These are phyloP conservation scores for Phalloptychus januarius DNA, from an alignment of 2,797 vertebrate genomes.

Conservation along the genomic window DNA sequence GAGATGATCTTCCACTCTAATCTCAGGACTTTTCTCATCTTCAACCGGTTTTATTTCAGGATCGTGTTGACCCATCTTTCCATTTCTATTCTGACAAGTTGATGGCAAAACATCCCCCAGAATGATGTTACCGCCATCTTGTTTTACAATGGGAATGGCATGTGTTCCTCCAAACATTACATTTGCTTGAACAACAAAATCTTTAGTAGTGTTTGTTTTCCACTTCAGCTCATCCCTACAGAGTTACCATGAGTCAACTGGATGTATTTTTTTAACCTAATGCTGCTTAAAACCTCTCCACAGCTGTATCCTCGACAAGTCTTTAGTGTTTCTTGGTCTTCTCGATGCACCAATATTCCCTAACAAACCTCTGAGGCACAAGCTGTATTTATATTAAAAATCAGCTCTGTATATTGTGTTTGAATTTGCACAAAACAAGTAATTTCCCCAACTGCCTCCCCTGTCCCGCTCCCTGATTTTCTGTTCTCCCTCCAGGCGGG, in stretches of 20 bases:
- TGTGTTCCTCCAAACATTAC: background rate
- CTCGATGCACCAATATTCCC: background rate
- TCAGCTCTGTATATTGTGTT: background rate
- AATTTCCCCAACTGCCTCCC: conserved; percentile 31
- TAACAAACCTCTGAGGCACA: background rate
- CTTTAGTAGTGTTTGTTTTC: background rate
- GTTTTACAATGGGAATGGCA: background rate
- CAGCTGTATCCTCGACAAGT: background rate
- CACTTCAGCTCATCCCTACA: background rate
- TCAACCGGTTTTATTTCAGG: background rate
- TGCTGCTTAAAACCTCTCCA: background rate
- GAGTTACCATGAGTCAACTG: background rate
- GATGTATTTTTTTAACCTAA: background rate
- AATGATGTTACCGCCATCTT: background rate
- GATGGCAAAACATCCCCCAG: background rate
- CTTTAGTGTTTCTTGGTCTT: background rate
- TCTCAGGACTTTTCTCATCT: background rate
- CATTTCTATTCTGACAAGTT: background rate
- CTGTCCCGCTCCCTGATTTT: background rate
- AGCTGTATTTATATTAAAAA: background rate
- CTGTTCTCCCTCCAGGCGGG: conserved; percentile 3
- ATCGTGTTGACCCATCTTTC: background rate
- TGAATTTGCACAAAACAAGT: conserved; percentile 19
- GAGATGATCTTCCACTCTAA: background rate
- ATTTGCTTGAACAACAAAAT: background rate